Conservation (phyloP, 2,797 vertebrate species). For the Microctenopoma lineatum region DNA sequence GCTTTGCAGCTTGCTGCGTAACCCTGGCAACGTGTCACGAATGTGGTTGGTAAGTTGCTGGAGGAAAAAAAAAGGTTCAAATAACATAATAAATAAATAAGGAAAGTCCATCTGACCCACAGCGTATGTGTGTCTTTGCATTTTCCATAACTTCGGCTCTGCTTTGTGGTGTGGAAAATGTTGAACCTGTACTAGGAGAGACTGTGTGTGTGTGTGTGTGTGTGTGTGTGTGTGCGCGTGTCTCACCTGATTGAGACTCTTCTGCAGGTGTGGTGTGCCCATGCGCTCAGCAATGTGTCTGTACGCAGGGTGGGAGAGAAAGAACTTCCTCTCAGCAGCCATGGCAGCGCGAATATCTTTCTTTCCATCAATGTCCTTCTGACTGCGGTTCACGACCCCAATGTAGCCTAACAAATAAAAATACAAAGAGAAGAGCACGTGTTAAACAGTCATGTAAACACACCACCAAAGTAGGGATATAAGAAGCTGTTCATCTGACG, state of each 20-base stretch:
- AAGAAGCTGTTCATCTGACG: too few species aligned
- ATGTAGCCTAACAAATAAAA: slow-evolving; percentile 87
- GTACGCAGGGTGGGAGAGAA: slow-evolving; percentile 94
- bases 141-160: not conserved
- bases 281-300: slow-evolving; percentile 95
- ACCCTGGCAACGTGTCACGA: slow-evolving; percentile 90
- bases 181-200: not conserved
- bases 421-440: not conserved
- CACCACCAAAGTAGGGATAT: not conserved
- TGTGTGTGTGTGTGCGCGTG: slow-evolving; percentile 5
- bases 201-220: slow-evolving; percentile 3
- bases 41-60: slow-evolving; percentile 99
- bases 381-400: slow-evolving; percentile 97
- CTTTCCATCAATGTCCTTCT: slow-evolving; percentile 97
- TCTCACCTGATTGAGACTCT: slow-evolving; percentile 91
- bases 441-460: not conserved
- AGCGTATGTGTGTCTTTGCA: not conserved
- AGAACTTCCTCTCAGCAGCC: slow-evolving; percentile 96
- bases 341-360: slow-evolving; percentile 94
- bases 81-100: not conserved
- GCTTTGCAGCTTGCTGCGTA: slow-evolving; percentile 95
- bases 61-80: not conserved
- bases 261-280: slow-evolving; percentile 94
- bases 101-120: not conserved
- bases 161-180: not conserved